phyloP scores from a whole-genome alignment of 2,113 vertebrate species.

The Choloepus hoffmanni region DNA sequence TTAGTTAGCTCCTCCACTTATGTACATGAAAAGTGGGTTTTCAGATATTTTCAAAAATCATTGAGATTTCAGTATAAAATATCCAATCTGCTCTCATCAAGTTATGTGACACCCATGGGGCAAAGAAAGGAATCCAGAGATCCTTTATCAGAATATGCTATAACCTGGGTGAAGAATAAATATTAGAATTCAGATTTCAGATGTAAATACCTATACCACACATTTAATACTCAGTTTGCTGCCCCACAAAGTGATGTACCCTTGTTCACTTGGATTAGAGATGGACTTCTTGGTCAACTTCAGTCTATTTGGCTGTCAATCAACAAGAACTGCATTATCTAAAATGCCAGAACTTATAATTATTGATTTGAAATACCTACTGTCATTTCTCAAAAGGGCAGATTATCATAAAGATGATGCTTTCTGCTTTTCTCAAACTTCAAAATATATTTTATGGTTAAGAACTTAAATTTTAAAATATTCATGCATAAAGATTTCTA shows the following conservation, averaged over 20 bases:
- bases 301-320: neutral
- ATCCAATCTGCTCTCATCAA: neutral
- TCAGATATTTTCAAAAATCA: neutral
- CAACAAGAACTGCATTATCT: neutral
- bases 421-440: constrained; percentile 19
- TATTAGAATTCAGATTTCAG: neutral
- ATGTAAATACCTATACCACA: neutral
- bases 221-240: neutral
- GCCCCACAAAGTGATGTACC: neutral
- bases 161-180: neutral
- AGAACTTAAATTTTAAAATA: constrained; percentile 1
- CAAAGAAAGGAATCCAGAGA: neutral
- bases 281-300: neutral
- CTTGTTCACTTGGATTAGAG: neutral
- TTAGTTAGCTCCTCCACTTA: neutral
- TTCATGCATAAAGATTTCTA: neutral
- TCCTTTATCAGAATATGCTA: neutral
- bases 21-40: neutral
- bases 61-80: neutral
- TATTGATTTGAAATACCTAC: neutral
- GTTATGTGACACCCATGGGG: neutral
- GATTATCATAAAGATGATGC: constrained; percentile 6
- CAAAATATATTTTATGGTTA: constrained; percentile 14
- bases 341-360: neutral
- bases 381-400: constrained; percentile 9